Evolutionary conservation across 30 jellyfish, hydroid and myxozoan species (phyloP), one percentile per base, ranked within the genome.

Genomic region (Turritopsis dohrnii): DNA sequence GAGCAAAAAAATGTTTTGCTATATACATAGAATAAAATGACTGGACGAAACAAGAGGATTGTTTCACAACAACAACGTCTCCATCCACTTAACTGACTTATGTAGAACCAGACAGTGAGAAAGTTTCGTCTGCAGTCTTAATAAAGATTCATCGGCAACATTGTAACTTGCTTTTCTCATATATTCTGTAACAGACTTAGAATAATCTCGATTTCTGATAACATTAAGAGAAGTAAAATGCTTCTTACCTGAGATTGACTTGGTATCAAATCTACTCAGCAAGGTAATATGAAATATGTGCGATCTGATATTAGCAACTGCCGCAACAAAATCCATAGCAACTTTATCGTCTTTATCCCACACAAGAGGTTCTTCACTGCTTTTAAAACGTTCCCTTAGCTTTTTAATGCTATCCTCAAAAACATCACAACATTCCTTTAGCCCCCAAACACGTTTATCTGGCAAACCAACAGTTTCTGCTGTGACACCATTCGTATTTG

Each of bases 321-420:
- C 99, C 9, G 95, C 96, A 18, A 90, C 97, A 80, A 95, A 95
- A 82, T 90, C 98, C 98, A 95, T 88, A 29, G 97, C 95, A 17
- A 80, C 95, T 28, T 90, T 96, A 74, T 90, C 98, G 83, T 95
- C 99, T 93, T 92, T 92, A 80, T 92, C 98, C 98, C 98, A 92
- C 27, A 92, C 95, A 8, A 90, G 88, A 66, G 86, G 77, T 54
- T 90, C 96, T 22, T 81, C 88, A 41, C 89, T 72, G 18, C 41
- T 52, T 65, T 60, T 85, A 27, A 80, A 79, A 27, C 87, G n/a
- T 28, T 82, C 85, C 66, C 41, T 82, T n/a, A 82, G 84, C 24
- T 66, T 82, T n/a, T 66, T 28, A 9, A 82, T 52, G 18, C 72
- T 65, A 27, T 83, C 66, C n/a, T 79, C 79, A 72, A 93, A 93